Percentiles rank a stretch among this genome's conserved stretches.
Evolutionary conservation across 1,140 invertebrate genomes (phyloP).

Genomic region (Drosophila novamexicana): DNA sequence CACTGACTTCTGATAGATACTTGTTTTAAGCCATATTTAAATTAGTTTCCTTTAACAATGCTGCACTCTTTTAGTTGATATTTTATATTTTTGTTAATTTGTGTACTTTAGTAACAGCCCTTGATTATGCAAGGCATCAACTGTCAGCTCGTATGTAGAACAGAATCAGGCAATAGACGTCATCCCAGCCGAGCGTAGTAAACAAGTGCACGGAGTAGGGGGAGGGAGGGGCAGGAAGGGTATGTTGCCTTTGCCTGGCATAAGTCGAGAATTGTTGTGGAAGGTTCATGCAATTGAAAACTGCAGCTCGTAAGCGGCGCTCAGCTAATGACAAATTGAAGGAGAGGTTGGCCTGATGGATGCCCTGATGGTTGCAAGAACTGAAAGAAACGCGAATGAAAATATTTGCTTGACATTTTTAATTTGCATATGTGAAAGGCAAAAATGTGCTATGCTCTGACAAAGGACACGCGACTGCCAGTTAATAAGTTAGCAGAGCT

Average conservation of each 20-base stretch:
- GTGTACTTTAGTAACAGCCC: not conserved
- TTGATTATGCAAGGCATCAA: not conserved
- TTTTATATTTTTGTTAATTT: not conserved
- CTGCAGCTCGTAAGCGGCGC: not conserved
- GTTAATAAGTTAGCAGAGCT: constrained; percentile 65
- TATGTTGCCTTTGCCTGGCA: not conserved
- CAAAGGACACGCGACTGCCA: constrained; percentile 56
- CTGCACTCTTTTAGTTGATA: not conserved
- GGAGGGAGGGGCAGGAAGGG: not conserved
- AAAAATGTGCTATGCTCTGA: constrained; percentile 53
- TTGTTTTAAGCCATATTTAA: no score
- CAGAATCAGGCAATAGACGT: constrained; percentile 9
- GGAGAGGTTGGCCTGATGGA: constrained; percentile 41
- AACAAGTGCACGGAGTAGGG: constrained; percentile 9
- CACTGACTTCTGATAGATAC: no score
- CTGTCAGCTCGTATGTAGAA: not conserved
- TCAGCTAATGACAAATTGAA: constrained; percentile 56
- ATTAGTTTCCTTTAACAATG: not conserved
- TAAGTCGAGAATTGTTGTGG: constrained; percentile 3
- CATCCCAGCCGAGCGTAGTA: constrained; percentile 10
- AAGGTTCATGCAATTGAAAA: constrained; percentile 13
- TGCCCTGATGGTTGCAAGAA: constrained; percentile 14
- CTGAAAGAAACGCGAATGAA: not conserved
- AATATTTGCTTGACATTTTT: constrained; percentile 40
- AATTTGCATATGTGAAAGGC: constrained; percentile 60